phyloP scores from a whole-genome alignment of 2,888 invertebrate genomes.

The Phortica magna region DNA sequence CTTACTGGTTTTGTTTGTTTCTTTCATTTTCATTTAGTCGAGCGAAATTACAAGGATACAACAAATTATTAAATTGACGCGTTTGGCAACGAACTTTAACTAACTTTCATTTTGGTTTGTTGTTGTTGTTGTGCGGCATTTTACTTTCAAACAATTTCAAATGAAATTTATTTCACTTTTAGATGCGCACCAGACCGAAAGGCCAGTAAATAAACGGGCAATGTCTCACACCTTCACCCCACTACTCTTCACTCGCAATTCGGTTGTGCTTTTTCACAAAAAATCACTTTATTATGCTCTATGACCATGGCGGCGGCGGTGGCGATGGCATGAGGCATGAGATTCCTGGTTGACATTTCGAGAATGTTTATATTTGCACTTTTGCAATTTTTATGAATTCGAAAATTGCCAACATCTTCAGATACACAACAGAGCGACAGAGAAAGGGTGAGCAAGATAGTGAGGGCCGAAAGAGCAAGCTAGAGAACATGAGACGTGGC shows the following conservation, averaged over 20 bases:
- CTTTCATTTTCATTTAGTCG: too few species aligned
- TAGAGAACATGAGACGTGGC: neutral
- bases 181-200: slow-evolving; percentile 29
- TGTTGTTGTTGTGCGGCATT: neutral
- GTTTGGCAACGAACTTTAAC: neutral
- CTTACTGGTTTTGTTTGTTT: too few species aligned
- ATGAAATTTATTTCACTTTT: slow-evolving; percentile 33
- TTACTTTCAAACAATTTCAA: slow-evolving; percentile 26
- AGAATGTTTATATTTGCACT: slow-evolving; percentile 31
- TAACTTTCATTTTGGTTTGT: neutral
- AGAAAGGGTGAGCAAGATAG: neutral
- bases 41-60: slow-evolving; percentile 5
- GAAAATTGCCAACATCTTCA: slow-evolving; percentile 32
- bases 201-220: slow-evolving; percentile 26
- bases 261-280: neutral
- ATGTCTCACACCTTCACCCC: neutral
- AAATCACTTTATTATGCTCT: slow-evolving; percentile 31
- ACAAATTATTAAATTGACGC: slow-evolving; percentile 33
- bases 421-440: neutral
- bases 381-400: slow-evolving; percentile 30
- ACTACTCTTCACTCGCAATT: neutral
- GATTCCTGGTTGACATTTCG: neutral
- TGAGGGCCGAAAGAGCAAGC: neutral
- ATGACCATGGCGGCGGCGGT: neutral
- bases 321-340: neutral